Base-by-base conservation (phyloP, 2,888 invertebrate species). In the Prosopocoilus inquinatus region DNA sequence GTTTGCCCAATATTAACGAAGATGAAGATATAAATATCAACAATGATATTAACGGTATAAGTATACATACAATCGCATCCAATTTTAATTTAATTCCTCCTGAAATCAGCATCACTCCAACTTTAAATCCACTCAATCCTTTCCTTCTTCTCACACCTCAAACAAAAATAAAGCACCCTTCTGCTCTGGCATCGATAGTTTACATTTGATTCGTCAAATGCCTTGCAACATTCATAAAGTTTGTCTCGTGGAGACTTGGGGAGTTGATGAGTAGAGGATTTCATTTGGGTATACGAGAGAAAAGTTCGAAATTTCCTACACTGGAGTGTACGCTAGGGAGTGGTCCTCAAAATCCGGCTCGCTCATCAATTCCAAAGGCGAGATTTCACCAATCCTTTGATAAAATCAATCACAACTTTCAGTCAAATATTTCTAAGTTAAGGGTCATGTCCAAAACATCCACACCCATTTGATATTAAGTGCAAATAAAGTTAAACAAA, bases 41-140 rank as follows among this genome's bases (percentile, higher is more conserved):
- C n/a, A n/a, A n/a, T n/a, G n/a, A n/a, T n/a, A n/a, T n/a, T n/a
- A n/a, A n/a, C n/a, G n/a, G n/a, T n/a, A n/a, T n/a, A n/a, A n/a
- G n/a, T n/a, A n/a, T n/a, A n/a, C n/a, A n/a, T n/a, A 2, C 93
- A 93, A 79, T 86, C 92, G 1, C 93, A 93, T 74, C 87, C 91
- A 8, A 80, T 93, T 39, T 79, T 92, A 2, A 81, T 92, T 59
- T n/a, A n/a, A n/a, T n/a, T n/a, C 89, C 92, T 48, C 89, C 90
- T 1, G 85, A 86, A 67, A 80, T 85, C 5, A 86, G 87, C 0
- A 72, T 88, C 2, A 81, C 83, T 16, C 79, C 86, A 54, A 85
- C 88, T 9, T 80, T 91, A 69, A 84, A 86, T 70, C 86, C 90
- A 8, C 91, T 91, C 68, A 86, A 88, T 38, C 84, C 90, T 3